Evolutionary conservation across 2,797 vertebrate genomes (phyloP), one percentile per base, ranked within the genome.

Genomic region (Poecilia velifera): DNA sequence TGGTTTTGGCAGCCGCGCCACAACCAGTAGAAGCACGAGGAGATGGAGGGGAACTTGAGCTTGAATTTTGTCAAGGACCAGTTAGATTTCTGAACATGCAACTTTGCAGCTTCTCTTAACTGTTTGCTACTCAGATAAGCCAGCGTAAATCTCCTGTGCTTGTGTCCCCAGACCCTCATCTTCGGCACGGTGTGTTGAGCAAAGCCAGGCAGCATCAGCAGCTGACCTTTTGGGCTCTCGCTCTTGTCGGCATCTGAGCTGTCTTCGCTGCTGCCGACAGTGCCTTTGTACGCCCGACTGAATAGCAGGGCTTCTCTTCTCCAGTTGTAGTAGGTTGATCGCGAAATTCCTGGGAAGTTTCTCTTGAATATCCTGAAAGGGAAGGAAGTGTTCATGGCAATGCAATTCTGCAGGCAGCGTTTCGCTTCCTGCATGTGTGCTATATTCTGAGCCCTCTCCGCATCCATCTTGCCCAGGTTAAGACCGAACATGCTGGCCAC

Each of bases 241-340:
- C 91, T 90, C 82, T 95, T 95, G 84, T 96, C 94, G 0, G 77
- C 90, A 43, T 95, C 95, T 0, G 92, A 94, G 83, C 94, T 90
- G 73, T 96, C 95, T 43, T 94, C 92, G 0, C 94, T 92, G 88
- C 94, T 96, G 31, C 91, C 94, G 0, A 76, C 70, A 0, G 82
- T 87, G 64, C 92, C 89, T 89, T 95, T 96, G 86, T 93, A 96
- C 3, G 92, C 88, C 28, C 94, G 79, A 18, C 73, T 91, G 34
- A 93, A 92, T 59, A 95, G 36, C 93, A 99, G 93, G 25, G 98
- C 98, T 91, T 99, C 98, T 72, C 97, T 96, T 85, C 98, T 96
- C 98, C 98, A 99, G 88, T 99, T 99, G 93, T 99, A 99, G 87
- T 99, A 99, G 13, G 98, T 98, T 1, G 98, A 99, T 71, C 98